These are phyloP conservation scores for Andinoacara biseriatus DNA, from an alignment of 2,113 vertebrate species.

Conservation along the genomic window DNA sequence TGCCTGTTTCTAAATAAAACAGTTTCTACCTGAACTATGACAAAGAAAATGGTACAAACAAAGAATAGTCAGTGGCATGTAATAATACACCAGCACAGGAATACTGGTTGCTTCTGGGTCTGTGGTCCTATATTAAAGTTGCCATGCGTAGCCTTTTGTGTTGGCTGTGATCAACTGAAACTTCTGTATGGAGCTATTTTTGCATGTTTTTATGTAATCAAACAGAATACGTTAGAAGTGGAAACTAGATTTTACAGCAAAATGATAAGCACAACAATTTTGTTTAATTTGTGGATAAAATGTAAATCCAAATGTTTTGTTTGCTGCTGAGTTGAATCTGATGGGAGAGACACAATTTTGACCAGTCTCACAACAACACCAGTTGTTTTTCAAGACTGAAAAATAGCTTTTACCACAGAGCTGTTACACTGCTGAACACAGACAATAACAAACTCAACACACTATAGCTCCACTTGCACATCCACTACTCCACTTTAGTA, in stretches of 20 bases:
- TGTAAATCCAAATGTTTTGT: background rate
- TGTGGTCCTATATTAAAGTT: constrained; percentile 5
- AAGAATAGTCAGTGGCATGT: background rate
- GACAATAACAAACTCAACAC: too few relatives aligned
- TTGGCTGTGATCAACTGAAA: background rate
- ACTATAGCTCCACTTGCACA: too few relatives aligned
- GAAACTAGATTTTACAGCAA: background rate
- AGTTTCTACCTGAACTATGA: background rate
- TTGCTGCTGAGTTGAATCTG: background rate
- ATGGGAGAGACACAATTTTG: background rate
- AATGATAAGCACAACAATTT: background rate
- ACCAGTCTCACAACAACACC: too few relatives aligned
- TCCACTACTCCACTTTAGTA: too few relatives aligned
- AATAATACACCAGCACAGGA: background rate
- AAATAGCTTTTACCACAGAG: too few relatives aligned
- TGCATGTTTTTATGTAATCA: background rate
- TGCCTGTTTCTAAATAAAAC: background rate
- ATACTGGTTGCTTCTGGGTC: constrained; percentile 8
- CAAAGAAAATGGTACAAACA: background rate
- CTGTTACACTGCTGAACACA: too few relatives aligned
- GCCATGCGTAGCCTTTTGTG: background rate
- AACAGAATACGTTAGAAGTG: background rate
- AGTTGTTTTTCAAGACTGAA: too few relatives aligned
- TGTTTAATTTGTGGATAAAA: background rate
- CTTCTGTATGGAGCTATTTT: background rate